Evolutionary conservation across 2,888 invertebrate species (phyloP).

Genomic region (Chelonus formosanus): DNA sequence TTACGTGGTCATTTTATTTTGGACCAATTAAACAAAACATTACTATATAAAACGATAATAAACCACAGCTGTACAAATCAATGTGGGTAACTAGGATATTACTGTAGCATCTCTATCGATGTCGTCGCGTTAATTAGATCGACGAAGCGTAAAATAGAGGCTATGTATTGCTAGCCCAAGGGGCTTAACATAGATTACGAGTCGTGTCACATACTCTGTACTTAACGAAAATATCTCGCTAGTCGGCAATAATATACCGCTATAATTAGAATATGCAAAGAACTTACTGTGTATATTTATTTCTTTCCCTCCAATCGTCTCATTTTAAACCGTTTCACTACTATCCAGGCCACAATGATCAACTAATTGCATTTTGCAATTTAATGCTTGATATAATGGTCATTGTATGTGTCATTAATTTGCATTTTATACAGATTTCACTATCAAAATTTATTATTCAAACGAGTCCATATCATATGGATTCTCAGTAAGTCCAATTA

Average conservation of each 20-base stretch:
- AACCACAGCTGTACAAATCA: constrained; percentile 19
- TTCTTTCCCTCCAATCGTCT: constrained; percentile 5
- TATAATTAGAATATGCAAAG: constrained; percentile 32
- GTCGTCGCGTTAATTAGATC: constrained; percentile 46
- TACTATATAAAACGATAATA: constrained; percentile 7
- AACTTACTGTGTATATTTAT: constrained; percentile 12
- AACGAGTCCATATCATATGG: too few species aligned
- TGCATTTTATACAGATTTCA: not conserved
- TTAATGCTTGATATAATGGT: constrained; percentile 35
- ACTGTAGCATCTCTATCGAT: not conserved
- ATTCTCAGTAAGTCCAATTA: too few species aligned
- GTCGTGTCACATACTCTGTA: constrained; percentile 23
- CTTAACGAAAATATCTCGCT: constrained; percentile 24
- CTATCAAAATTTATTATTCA: not conserved
- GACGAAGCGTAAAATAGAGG: constrained; percentile 48
- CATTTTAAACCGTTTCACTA: constrained; percentile 12
- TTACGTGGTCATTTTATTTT: constrained; percentile 34
- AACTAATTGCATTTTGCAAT: constrained; percentile 40
- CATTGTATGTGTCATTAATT: constrained; percentile 1
- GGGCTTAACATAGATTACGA: constrained; percentile 38
- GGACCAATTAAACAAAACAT: constrained; percentile 35
- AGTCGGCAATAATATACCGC: constrained; percentile 13
- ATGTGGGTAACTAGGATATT: not conserved
- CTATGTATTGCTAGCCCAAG: constrained; percentile 30
- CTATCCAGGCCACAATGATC: constrained; percentile 16